These are phyloP conservation scores for Drosophila phalerata DNA, from an alignment of 2,888 invertebrate species.

Conservation along the genomic window DNA sequence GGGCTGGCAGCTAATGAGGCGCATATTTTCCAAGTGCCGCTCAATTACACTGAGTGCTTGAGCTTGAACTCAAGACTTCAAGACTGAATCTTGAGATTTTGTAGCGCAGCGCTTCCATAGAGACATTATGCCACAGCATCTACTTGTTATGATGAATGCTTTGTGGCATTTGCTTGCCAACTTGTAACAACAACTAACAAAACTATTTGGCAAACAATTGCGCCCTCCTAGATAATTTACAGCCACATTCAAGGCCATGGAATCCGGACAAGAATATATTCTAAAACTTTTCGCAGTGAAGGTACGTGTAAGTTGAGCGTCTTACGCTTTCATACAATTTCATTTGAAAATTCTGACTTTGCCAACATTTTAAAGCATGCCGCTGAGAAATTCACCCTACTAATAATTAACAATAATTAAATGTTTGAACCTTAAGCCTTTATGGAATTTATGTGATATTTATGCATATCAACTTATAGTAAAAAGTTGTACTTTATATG, in stretches of 20 bases:
- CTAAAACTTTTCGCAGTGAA: conserved; percentile 39
- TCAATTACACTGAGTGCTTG: conserved; percentile 80
- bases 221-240: conserved; percentile 54
- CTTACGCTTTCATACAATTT: not conserved
- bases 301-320: conserved; percentile 3
- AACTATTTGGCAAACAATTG: conserved; percentile 65
- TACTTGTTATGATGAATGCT: conserved; percentile 55
- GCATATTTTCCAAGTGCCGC: conserved; percentile 77
- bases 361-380: conserved; percentile 29
- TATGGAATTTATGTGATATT: not conserved
- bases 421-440: not conserved
- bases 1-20: conserved; percentile 74
- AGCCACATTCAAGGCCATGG: conserved; percentile 51
- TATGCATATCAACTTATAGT: not conserved
- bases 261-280: conserved; percentile 36
- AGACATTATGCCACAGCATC: conserved; percentile 16
- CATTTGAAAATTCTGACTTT: conserved; percentile 5
- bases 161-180: conserved; percentile 56
- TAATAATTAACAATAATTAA: too few species aligned
- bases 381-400: not conserved
- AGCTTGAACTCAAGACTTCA: conserved; percentile 28
- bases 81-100: conserved; percentile 4
- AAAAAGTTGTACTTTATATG: not conserved
- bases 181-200: conserved; percentile 11
- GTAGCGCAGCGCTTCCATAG: conserved; percentile 3